Conservation (phyloP, 2,888 invertebrate genomes). For the Thera britannica region DNA sequence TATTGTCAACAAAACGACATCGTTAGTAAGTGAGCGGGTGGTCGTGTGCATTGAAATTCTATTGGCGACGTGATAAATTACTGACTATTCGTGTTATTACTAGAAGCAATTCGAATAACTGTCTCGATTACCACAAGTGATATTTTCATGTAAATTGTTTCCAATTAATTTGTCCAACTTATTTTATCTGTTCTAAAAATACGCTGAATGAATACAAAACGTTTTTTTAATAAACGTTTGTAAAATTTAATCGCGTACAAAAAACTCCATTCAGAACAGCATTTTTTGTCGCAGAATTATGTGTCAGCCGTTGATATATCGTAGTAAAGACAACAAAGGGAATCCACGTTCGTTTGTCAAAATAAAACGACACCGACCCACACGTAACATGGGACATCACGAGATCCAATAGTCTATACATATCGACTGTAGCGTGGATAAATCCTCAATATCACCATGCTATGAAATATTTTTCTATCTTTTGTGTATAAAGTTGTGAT, state of each 20-base stretch:
- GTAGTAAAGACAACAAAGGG: slow-evolving; percentile 73
- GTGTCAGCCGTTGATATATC: slow-evolving; percentile 75
- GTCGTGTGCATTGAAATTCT: slow-evolving; percentile 79
- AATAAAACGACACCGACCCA: slow-evolving; percentile 77
- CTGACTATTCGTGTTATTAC: slow-evolving; percentile 54
- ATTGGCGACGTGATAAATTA: slow-evolving; percentile 79
- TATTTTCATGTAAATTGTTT: slow-evolving; percentile 54
- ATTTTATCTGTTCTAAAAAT: slow-evolving; percentile 13
- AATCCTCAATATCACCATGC: slow-evolving; percentile 48
- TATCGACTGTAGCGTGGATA: slow-evolving; percentile 49
- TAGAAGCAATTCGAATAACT: slow-evolving; percentile 68
- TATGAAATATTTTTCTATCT: slow-evolving; percentile 52
- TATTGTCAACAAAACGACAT: slow-evolving; percentile 80
- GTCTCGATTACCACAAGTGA: slow-evolving; percentile 59
- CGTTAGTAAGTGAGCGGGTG: slow-evolving; percentile 83
- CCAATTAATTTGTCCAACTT: slow-evolving; percentile 1
- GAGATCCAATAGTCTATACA: slow-evolving; percentile 51
- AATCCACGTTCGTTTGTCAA: slow-evolving; percentile 74
- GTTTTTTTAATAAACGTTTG: slow-evolving; percentile 10
- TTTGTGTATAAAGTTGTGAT: slow-evolving; percentile 58
- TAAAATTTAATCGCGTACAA: slow-evolving; percentile 38
- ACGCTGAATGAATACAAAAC: neutral
- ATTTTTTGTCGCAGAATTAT: slow-evolving; percentile 62
- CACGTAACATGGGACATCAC: slow-evolving; percentile 69
- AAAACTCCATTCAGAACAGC: slow-evolving; percentile 57